Conservation (phyloP, 2,113 vertebrate genomes). For the Equus quagga region DNA sequence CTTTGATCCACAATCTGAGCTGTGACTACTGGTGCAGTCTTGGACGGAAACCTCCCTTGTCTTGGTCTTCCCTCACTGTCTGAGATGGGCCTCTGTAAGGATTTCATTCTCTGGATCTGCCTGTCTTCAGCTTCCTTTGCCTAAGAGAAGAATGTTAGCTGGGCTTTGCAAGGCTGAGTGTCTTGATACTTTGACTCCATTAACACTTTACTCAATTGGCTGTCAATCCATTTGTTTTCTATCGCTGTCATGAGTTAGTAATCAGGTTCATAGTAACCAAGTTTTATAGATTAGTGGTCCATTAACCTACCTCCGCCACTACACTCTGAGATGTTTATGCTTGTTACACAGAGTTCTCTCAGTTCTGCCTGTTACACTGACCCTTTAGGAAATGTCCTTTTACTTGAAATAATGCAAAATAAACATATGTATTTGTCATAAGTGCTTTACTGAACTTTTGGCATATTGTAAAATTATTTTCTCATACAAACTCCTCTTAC, state of each 20-base stretch:
- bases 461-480: neutral
- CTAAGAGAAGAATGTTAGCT: neutral
- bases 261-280: neutral
- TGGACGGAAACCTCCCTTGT: neutral
- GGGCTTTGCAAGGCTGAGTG: neutral
- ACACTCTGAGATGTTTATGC: neutral
- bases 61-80: neutral
- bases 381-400: neutral
- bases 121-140: neutral
- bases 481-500: neutral
- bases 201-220: neutral
- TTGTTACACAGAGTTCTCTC: neutral
- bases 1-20: neutral
- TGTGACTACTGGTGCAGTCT: neutral
- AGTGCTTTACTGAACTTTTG: neutral
- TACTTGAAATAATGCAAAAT: neutral
- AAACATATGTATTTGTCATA: neutral
- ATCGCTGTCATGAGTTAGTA: neutral
- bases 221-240: neutral
- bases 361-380: neutral
- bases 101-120: neutral
- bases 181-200: neutral
- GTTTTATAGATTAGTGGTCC: neutral
- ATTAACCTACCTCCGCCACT: neutral
- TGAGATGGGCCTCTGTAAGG: neutral